A percentile compares a stretch with the other conserved stretches of the same genome.
Conservation (phyloP, 1,140 invertebrate genomes). For the Cherax quadricarinatus region DNA sequence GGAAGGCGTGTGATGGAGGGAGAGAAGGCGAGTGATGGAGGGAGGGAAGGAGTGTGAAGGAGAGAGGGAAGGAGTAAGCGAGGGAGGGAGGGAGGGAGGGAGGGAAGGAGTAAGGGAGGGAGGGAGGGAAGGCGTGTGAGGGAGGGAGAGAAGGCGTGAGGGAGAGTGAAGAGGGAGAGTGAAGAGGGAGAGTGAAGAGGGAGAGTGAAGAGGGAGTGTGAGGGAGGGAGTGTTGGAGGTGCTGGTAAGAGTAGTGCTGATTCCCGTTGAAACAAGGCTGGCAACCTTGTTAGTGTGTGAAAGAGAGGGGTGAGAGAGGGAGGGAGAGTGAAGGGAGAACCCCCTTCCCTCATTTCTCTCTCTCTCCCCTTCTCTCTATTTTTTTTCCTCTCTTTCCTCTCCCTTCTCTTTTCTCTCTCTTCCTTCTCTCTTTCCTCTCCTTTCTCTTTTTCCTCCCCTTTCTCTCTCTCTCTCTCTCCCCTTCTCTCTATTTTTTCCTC, state of each 20-base stretch:
- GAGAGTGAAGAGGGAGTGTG: too few relatives aligned
- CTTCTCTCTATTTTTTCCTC: background rate
- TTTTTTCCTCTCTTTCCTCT: background rate
- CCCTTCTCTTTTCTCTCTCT: background rate
- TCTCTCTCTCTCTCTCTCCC: slow-evolving; percentile 24
- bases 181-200: too few relatives aligned
- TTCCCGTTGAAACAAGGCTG: slow-evolving; percentile 65
- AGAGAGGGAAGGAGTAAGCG: too few relatives aligned
- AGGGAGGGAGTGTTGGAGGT: slow-evolving; percentile 5
- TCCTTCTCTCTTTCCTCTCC: background rate
- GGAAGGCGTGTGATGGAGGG: too few relatives aligned
- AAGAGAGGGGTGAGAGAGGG: slow-evolving; percentile 5
- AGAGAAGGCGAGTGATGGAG: too few relatives aligned
- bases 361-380: background rate
- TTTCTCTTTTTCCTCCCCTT: background rate
- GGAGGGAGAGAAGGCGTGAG: too few relatives aligned
- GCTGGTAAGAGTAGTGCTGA: slow-evolving; percentile 56
- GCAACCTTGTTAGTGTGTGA: slow-evolving; percentile 64
- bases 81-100: too few relatives aligned
- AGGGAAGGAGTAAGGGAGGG: too few relatives aligned
- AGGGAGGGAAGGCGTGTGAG: too few relatives aligned
- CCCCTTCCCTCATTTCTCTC: background rate
- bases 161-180: too few relatives aligned
- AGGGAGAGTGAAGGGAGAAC: background rate
- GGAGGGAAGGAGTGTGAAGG: too few relatives aligned